Evolutionary conservation across 37 sponge, comb jelly and placozoan genomes (phyloP).

Genomic region (Haliclona indistincta): DNA sequence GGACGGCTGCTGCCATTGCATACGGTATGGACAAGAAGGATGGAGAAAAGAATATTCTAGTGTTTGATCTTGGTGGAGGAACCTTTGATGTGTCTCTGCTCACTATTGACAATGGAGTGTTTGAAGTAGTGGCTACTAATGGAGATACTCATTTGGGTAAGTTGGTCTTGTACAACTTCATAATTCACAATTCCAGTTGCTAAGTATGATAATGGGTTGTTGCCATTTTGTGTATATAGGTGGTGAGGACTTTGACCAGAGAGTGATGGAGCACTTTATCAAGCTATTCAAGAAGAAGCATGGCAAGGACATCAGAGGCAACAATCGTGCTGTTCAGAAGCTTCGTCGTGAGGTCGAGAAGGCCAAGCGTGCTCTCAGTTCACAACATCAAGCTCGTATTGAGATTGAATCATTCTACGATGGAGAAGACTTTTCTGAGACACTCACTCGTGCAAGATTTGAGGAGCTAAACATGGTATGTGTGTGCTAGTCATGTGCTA

Average conservation of each 20-base stretch:
- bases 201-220: not conserved
- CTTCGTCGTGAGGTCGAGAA: constrained; percentile 98
- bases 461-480: constrained; percentile 98
- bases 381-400: constrained; percentile 91
- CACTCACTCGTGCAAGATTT: constrained; percentile 97
- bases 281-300: constrained; percentile 99
- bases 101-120: constrained; percentile 98
- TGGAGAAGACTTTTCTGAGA: constrained; percentile 99
- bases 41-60: constrained; percentile 97
- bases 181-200: constrained; percentile 12
- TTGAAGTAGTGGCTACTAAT: constrained; percentile 98
- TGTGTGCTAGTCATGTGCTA: not conserved
- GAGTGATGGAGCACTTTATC: constrained; percentile 99
- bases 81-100: constrained; percentile 98
- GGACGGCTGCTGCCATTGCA: constrained; percentile 99
- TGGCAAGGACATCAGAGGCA: constrained; percentile 90
- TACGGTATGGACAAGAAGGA: constrained; percentile 99
- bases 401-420: constrained; percentile 97
- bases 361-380: constrained; percentile 95
- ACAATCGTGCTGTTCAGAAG: constrained; percentile 99
- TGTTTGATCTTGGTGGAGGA: constrained; percentile 98
- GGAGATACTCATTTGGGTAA: constrained; percentile 98
- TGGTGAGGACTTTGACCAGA: constrained; percentile 98
- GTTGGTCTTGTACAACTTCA: not conserved
- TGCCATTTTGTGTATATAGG: constrained; percentile 27